phyloP scores from a whole-genome alignment of 2,888 invertebrate species.

The Heteromyza rotundicornis region DNA sequence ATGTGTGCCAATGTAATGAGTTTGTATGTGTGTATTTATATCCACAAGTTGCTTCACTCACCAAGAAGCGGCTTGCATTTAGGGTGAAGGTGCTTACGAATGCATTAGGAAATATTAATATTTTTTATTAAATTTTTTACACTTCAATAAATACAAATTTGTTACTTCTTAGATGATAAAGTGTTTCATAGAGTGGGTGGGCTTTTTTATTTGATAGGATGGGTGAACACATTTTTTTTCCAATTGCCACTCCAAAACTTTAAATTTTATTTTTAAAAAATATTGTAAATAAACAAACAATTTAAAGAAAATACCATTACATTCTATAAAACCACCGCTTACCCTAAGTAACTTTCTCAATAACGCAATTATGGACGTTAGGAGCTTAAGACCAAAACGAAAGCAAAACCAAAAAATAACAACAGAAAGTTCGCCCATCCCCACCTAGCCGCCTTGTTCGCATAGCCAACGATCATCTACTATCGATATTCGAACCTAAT shows the following conservation, averaged over 20 bases:
- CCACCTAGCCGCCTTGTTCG: neutral
- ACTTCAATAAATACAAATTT: too few relatives aligned
- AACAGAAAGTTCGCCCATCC: neutral
- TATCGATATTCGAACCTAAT: conserved; percentile 18
- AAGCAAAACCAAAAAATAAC: neutral
- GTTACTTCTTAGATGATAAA: too few relatives aligned
- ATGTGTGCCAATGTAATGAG: neutral
- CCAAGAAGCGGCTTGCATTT: neutral
- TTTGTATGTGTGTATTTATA: conserved; percentile 1
- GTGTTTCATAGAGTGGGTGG: too few relatives aligned
- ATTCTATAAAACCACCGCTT: neutral
- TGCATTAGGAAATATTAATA: neutral
- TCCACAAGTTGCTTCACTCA: neutral
- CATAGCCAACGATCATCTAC: neutral
- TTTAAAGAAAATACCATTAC: neutral
- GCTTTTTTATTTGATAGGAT: too few relatives aligned
- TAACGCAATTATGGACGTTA: conserved; percentile 18
- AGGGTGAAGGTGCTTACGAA: too few relatives aligned
- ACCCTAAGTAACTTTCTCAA: conserved; percentile 15
- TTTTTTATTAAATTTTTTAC: too few relatives aligned
- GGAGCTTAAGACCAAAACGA: neutral
- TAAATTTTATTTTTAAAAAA: too few relatives aligned
- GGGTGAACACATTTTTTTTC: too few relatives aligned
- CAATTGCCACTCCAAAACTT: neutral
- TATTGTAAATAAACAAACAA: too few relatives aligned